Evolutionary conservation across 2,113 vertebrate species (phyloP).

Genomic region (Nesogale talazaci): DNA sequence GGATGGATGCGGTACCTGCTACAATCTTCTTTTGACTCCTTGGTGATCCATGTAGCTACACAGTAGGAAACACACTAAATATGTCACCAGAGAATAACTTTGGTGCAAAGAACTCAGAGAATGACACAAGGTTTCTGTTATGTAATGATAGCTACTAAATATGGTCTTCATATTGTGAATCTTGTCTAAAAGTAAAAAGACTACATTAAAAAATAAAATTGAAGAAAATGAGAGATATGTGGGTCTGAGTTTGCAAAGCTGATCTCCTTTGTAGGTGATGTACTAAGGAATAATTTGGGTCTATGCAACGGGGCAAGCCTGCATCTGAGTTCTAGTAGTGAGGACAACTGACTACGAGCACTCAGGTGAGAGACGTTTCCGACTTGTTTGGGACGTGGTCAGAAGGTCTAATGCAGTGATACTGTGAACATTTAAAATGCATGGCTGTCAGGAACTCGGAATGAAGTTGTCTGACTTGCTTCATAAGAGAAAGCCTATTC

Average conservation of each 20-base stretch:
- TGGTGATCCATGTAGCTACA: background rate
- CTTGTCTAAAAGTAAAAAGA: background rate
- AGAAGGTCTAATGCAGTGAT: slow-evolving; percentile 37
- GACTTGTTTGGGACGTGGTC: background rate
- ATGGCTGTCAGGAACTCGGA: slow-evolving; percentile 30
- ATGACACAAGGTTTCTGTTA: background rate
- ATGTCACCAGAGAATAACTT: background rate
- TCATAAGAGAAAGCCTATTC: slow-evolving; percentile 42
- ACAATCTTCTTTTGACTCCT: background rate
- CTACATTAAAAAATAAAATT: background rate
- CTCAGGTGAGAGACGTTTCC: background rate
- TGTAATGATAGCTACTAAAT: background rate
- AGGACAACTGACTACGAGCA: slow-evolving; percentile 13
- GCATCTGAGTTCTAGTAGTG: background rate
- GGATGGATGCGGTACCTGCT: background rate
- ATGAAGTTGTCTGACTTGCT: background rate
- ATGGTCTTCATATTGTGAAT: background rate
- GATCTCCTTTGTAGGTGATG: background rate
- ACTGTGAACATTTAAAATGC: background rate
- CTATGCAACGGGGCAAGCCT: background rate
- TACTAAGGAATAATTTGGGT: background rate
- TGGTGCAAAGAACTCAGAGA: slow-evolving; percentile 1
- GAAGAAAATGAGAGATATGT: background rate
- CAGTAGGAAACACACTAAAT: background rate
- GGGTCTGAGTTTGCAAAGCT: background rate